Base-by-base conservation (phyloP, 2,797 vertebrate genomes). In the Hoplostethus atlanticus region DNA sequence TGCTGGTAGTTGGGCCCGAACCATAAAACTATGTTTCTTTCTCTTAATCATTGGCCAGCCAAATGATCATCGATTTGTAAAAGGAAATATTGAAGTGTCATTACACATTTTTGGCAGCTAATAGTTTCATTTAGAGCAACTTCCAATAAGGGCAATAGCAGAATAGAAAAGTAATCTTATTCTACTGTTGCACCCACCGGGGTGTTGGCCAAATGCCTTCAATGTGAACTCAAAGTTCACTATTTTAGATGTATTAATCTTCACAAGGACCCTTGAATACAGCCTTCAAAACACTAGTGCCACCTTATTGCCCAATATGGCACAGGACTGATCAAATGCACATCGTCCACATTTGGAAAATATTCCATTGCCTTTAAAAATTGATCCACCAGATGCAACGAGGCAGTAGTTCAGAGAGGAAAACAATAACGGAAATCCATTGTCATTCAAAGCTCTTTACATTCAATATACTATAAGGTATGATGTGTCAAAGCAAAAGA, bases 21-120 rank as follows among this genome's bases (percentile, higher is more conserved):
- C 15, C 53, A 53, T 40, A 17, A 25, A 52, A 40, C 11, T 50
- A 51, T 8, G 8, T 30, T 51, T 56, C 30, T 11, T 42, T 55
- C 50, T 21, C 56, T 77, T 71, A 71, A 85, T 88, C 90, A 89
- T 71, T 86, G 89, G 85, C 87, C 89, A 75, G 88, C 88, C 89
- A 90, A 86, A 85, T 87, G 86, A 91, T 87, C 59, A 2, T 36
- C 60, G 16, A n/a, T 21, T 38, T 31, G 53, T 52, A 66, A 73
- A 64, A 69, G 3, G 8, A 62, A 8, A 69, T 21, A 21, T 21
- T 25, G 1, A 74, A 34, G 7, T 31, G 17, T 15, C 36, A 51
- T 46, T 65, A 73, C 73, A 71, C 66, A 75, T 76, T 73, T 50
- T 42, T 48, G 1, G 47, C 25, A 36, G 28, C 12, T 12, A 42